A percentile compares a stretch with the other conserved stretches of the same genome.
Evolutionary conservation across 2,888 invertebrate genomes (phyloP).

Genomic region (Drosophila neoperkinsi): DNA sequence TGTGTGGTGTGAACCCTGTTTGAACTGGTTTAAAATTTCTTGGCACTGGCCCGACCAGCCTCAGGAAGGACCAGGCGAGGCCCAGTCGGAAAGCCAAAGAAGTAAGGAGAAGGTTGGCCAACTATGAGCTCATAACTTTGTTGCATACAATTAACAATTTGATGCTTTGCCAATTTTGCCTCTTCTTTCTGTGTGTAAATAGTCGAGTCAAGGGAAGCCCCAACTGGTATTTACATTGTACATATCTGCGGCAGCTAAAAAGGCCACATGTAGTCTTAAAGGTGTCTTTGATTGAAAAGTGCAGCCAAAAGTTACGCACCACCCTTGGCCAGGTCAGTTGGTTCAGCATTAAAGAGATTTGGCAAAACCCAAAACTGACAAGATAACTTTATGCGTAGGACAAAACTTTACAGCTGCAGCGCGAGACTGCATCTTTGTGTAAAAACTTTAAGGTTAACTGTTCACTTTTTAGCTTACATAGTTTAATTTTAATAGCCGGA

Average conservation of each 20-base stretch:
- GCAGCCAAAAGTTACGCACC: constrained; percentile 52
- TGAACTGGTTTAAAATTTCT: constrained; percentile 79
- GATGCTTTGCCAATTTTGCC: constrained; percentile 66
- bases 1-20: constrained; percentile 72
- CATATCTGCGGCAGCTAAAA: constrained; percentile 52
- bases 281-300: constrained; percentile 62
- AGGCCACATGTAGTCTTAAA: constrained; percentile 50
- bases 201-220: constrained; percentile 25
- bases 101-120: constrained; percentile 15
- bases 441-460: constrained; percentile 62
- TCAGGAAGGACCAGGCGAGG: constrained; percentile 9
- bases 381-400: constrained; percentile 40
- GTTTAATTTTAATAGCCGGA: background rate
- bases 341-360: constrained; percentile 7
- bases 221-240: constrained; percentile 50
- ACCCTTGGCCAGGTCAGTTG: background rate
- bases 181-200: constrained; percentile 10
- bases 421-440: constrained; percentile 23
- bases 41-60: constrained; percentile 54
- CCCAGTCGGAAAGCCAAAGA: constrained; percentile 30
- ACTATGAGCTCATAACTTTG: constrained; percentile 79
- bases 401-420: constrained; percentile 32
- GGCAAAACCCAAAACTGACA: constrained; percentile 34
- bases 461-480: constrained; percentile 27
- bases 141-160: constrained; percentile 83